A percentile compares a stretch with the other conserved stretches of the same genome.
Evolutionary conservation across 2,797 vertebrate genomes (phyloP).

Genomic region (Phoebastria nigripes): DNA sequence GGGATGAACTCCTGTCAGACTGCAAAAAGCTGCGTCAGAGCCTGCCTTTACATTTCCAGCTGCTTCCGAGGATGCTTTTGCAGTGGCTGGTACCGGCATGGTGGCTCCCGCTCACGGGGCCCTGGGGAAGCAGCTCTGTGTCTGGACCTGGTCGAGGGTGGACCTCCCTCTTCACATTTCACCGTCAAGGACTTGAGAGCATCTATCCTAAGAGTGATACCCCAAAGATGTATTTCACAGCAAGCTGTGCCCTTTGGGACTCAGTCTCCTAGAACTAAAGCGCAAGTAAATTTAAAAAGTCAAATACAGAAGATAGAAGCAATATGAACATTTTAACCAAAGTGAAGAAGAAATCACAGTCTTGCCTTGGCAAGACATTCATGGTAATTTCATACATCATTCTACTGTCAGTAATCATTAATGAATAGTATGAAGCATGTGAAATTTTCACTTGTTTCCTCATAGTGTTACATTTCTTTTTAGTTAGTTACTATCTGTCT

Average conservation of each 20-base stretch:
- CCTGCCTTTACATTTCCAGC: not conserved
- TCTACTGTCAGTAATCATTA: not conserved
- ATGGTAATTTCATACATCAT: not conserved
- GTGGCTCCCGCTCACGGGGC: not conserved
- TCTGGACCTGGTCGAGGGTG: fast-evolving
- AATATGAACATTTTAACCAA: not conserved
- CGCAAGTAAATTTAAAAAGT: not conserved
- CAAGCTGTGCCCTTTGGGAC: not conserved
- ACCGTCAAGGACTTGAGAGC: not conserved
- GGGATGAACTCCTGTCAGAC: not conserved
- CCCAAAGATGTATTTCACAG: not conserved
- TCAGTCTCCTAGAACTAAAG: not conserved
- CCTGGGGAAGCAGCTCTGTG: not conserved
- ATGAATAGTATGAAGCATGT: not conserved
- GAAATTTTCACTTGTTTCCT: not conserved
- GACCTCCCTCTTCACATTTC: not conserved
- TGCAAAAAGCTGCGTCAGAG: not conserved
- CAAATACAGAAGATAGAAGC: not conserved
- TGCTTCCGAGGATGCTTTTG: not conserved
- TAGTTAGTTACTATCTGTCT: not conserved
- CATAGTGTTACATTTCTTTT: not conserved
- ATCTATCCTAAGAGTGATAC: not conserved
- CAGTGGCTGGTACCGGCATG: fast-evolving
- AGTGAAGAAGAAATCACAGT: not conserved
- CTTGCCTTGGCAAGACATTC: not conserved